These are phyloP conservation scores for Gonocerus acuteangulatus DNA, from an alignment of 2,888 invertebrate species.

Conservation along the genomic window DNA sequence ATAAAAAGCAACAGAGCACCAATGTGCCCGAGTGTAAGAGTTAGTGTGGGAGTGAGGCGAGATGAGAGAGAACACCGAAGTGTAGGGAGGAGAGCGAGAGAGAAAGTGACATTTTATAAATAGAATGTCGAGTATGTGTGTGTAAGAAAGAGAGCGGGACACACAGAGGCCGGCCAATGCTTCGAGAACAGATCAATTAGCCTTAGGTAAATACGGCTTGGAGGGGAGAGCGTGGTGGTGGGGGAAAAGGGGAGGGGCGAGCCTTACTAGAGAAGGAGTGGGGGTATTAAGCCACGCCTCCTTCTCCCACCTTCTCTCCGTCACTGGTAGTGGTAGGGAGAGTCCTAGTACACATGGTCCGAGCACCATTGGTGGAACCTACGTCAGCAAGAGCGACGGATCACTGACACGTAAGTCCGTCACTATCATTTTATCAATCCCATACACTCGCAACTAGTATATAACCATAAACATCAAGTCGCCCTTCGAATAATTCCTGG, in stretches of 20 bases:
- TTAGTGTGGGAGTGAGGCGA: too few relatives aligned
- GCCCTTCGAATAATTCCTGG: too few relatives aligned
- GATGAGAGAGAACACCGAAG: too few relatives aligned
- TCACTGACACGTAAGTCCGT: constrained; percentile 10
- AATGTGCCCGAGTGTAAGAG: too few relatives aligned
- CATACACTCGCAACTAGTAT: too few relatives aligned
- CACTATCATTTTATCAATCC: not conserved
- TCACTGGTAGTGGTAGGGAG: not conserved
- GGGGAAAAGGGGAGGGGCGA: not conserved
- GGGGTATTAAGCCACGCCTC: constrained; percentile 5
- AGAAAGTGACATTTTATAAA: not conserved
- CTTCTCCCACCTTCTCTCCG: not conserved
- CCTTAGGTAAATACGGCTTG: constrained; percentile 15
- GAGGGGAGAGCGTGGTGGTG: not conserved
- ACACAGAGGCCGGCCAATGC: not conserved
- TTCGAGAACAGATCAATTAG: constrained; percentile 17
- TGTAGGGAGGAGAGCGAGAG: not conserved
- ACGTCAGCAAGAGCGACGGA: constrained; percentile 12
- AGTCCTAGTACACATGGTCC: constrained; percentile 23
- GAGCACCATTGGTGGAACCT: constrained; percentile 21
- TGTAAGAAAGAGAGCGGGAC: not conserved
- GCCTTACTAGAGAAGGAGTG: not conserved
- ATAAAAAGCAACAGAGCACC: too few relatives aligned
- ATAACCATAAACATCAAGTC: too few relatives aligned
- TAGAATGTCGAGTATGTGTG: not conserved